Conservation (phyloP, 2,888 invertebrate species). For the Andrena praecox region DNA sequence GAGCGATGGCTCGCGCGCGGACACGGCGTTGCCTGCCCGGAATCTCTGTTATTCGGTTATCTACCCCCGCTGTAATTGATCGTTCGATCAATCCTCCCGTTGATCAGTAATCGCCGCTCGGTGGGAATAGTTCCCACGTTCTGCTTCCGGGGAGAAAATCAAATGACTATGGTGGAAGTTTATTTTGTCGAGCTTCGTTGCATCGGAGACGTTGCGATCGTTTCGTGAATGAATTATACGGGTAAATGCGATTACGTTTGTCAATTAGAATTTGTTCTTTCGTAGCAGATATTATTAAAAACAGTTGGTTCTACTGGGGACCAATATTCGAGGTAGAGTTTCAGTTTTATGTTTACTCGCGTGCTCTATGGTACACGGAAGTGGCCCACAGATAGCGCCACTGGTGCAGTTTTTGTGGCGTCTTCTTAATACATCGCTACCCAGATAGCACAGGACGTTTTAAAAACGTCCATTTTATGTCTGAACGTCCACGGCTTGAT, state of each 20-base stretch:
- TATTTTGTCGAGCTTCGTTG: too few relatives aligned
- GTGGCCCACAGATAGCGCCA: slow-evolving; percentile 35
- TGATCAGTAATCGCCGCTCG: background rate
- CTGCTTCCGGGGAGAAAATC: too few relatives aligned
- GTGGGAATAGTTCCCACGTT: background rate
- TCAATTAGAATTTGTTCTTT: background rate
- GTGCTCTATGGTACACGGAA: slow-evolving; percentile 26
- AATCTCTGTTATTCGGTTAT: background rate
- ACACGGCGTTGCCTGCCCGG: background rate
- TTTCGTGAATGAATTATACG: background rate
- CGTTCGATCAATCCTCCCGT: background rate
- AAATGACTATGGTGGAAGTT: too few relatives aligned
- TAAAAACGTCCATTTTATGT: too few relatives aligned
- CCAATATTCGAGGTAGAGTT: slow-evolving; percentile 7
- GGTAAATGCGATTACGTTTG: background rate
- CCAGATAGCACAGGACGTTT: too few relatives aligned
- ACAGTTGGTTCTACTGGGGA: background rate
- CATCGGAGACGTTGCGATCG: background rate
- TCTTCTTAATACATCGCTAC: too few relatives aligned
- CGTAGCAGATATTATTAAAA: background rate
- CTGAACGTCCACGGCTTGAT: too few relatives aligned
- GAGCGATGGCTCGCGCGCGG: slow-evolving; percentile 32
- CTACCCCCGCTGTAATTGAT: background rate
- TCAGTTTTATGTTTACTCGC: background rate
- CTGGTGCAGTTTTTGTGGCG: background rate